Percentiles rank a stretch among this genome's conserved stretches.
These are phyloP conservation scores for Arctia plantaginis DNA, from an alignment of 2,888 invertebrate genomes.

Conservation along the genomic window DNA sequence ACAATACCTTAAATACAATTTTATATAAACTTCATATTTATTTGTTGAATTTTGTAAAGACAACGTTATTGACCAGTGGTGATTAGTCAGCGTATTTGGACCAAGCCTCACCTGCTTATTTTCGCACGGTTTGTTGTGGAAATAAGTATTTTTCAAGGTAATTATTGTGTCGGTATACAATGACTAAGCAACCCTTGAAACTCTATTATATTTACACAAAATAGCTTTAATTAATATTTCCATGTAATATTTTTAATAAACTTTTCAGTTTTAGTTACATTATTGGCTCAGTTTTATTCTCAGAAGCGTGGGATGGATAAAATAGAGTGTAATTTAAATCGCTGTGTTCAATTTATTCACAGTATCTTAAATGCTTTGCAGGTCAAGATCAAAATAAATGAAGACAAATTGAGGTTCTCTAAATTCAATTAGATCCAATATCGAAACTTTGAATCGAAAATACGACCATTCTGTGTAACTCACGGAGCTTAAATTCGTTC, in stretches of 20 bases:
- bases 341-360: conserved; percentile 48
- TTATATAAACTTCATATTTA: neutral
- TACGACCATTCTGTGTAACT: conserved; percentile 34
- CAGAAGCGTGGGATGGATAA: conserved; percentile 8
- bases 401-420: conserved; percentile 52
- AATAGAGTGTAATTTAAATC: conserved; percentile 37
- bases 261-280: neutral
- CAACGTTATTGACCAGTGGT: neutral
- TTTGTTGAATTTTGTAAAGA: neutral
- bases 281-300: neutral
- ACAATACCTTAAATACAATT: neutral
- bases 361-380: conserved; percentile 41
- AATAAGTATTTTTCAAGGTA: conserved; percentile 5
- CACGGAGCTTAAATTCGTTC: conserved; percentile 36
- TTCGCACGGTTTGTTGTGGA: neutral
- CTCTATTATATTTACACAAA: neutral
- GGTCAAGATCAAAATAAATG: conserved; percentile 55
- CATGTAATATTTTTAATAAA: neutral
- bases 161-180: neutral
- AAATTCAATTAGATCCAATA: conserved; percentile 52
- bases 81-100: conserved; percentile 1
- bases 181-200: neutral
- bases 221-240: neutral
- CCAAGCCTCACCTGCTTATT: neutral
- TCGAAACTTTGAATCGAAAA: conserved; percentile 38